Conservation (phyloP, 2,888 invertebrate species). For the Nycteola revayana region DNA sequence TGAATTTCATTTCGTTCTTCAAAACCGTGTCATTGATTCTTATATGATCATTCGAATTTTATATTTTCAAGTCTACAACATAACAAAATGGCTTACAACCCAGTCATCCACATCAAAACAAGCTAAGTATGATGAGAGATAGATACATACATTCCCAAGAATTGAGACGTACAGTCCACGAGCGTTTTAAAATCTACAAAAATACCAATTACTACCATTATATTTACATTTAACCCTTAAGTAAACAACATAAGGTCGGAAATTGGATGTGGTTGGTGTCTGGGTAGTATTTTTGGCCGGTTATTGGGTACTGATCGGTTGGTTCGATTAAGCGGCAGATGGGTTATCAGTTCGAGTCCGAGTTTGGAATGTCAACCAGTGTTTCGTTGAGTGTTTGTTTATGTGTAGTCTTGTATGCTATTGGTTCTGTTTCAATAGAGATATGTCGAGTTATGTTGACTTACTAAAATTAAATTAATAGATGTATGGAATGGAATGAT, state of each 20-base stretch:
- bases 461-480: too few species aligned
- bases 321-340: conserved; percentile 63
- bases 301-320: conserved; percentile 50
- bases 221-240: conserved; percentile 22
- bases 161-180: conserved; percentile 70
- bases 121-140: conserved; percentile 53
- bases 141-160: conserved; percentile 43
- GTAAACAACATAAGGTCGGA: conserved; percentile 25
- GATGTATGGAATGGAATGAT: too few species aligned
- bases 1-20: too few species aligned
- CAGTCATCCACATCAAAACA: conserved; percentile 33
- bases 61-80: too few species aligned
- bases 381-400: conserved; percentile 41
- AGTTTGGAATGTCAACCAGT: conserved; percentile 53
- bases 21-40: too few species aligned
- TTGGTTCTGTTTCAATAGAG: too few species aligned
- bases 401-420: conserved; percentile 16
- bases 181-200: conserved; percentile 35
- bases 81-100: conserved; percentile 5
- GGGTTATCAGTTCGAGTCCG: conserved; percentile 60
- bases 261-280: conserved; percentile 8
- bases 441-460: neutral
- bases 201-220: conserved; percentile 9
- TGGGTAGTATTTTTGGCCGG: conserved; percentile 6
- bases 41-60: too few species aligned